A percentile compares a stretch with the other conserved stretches of the same genome.
These are phyloP conservation scores for Monoplex corrugatus DNA, from an alignment of 2,888 invertebrate genomes.

Conservation along the genomic window DNA sequence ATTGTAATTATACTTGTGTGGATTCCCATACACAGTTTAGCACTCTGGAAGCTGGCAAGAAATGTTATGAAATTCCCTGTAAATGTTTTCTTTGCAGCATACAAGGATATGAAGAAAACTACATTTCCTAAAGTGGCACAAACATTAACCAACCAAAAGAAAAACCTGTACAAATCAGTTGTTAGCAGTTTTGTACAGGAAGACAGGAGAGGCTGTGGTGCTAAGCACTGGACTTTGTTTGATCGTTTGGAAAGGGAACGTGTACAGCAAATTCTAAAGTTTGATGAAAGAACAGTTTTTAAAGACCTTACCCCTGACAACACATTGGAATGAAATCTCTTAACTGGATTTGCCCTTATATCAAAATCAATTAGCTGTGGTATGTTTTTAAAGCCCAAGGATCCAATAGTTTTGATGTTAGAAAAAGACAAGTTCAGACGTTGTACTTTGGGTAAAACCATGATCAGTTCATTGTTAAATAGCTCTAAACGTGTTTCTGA, in stretches of 20 bases:
- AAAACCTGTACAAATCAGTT: background rate
- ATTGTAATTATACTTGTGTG: too few relatives aligned
- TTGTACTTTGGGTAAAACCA: background rate
- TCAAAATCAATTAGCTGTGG: background rate
- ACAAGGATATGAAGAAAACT: too few relatives aligned
- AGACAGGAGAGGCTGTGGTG: background rate
- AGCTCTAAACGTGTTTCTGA: background rate
- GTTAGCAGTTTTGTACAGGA: background rate
- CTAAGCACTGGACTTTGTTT: background rate
- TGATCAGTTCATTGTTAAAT: too few relatives aligned
- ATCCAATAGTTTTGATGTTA: background rate
- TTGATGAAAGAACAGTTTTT: background rate
- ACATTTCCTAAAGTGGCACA: too few relatives aligned
- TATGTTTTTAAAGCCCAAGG: background rate
- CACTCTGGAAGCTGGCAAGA: too few relatives aligned
- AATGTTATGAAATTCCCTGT: too few relatives aligned
- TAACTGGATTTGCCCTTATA: background rate
- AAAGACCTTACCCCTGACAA: background rate
- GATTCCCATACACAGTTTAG: too few relatives aligned
- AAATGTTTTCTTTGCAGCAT: too few relatives aligned
- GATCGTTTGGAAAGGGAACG: background rate
- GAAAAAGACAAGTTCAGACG: background rate
- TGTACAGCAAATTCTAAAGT: background rate
- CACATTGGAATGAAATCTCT: background rate
- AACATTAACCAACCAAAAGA: too few relatives aligned